These are phyloP conservation scores for Pyrrhosoma nymphula DNA, from an alignment of 2,888 invertebrate species.

Conservation along the genomic window DNA sequence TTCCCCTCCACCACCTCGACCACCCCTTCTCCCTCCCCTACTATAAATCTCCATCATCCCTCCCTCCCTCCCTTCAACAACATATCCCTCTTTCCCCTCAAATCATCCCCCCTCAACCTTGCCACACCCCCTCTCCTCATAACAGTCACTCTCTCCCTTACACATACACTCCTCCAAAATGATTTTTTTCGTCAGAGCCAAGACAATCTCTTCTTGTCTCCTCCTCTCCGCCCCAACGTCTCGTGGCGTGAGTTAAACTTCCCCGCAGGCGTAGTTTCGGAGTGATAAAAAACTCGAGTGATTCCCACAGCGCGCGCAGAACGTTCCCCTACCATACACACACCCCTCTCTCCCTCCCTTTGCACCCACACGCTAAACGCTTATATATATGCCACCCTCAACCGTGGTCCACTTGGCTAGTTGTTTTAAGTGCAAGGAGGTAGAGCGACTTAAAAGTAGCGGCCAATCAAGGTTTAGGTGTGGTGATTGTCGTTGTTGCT, in stretches of 20 bases:
- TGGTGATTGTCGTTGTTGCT: not conserved
- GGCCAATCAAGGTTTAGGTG: not conserved
- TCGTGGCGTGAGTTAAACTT: not conserved
- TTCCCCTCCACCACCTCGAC: no score
- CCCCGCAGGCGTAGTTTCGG: not conserved
- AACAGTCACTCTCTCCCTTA: not conserved
- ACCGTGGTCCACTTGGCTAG: not conserved
- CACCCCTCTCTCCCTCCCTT: not conserved
- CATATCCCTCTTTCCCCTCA: not conserved
- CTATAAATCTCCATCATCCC: not conserved
- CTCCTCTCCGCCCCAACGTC: not conserved
- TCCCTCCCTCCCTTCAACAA: not conserved
- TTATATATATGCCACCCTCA: not conserved
- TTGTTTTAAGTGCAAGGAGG: no score
- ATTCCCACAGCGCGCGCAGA: conserved; percentile 11
- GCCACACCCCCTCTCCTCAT: not conserved
- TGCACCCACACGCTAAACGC: not conserved
- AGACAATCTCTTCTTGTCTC: not conserved
- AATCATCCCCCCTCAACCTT: not conserved
- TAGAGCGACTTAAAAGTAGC: no score
- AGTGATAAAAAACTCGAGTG: not conserved
- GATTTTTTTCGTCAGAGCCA: not conserved
- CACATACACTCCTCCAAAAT: not conserved
- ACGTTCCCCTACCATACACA: not conserved
- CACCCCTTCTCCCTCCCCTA: not conserved